phyloP scores from a whole-genome alignment of 2,113 vertebrate genomes.

The Callaeas wilsoni region DNA sequence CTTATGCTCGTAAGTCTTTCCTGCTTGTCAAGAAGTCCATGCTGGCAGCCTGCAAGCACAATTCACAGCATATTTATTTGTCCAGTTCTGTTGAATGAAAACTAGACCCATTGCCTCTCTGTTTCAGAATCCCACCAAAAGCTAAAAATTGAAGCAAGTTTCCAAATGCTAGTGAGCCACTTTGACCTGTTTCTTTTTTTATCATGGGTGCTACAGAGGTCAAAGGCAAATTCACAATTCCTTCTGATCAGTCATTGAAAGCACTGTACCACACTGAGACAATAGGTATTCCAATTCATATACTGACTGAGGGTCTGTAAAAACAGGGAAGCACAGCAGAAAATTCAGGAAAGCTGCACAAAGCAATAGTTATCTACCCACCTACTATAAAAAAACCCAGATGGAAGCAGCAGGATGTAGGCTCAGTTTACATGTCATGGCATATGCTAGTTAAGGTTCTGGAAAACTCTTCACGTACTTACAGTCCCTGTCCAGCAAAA shows the following conservation, averaged over 20 bases:
- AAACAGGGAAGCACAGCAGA: not conserved
- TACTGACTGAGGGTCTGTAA: not conserved
- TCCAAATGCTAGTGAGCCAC: not conserved
- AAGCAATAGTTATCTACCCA: not conserved
- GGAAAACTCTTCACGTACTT: slow-evolving; percentile 1
- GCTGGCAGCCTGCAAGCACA: not conserved
- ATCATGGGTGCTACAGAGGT: not conserved
- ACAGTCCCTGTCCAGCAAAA: not conserved
- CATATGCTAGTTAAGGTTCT: not conserved
- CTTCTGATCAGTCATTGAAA: not conserved
- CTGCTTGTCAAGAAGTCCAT: not conserved
- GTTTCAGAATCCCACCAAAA: not conserved
- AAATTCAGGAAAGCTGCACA: not conserved
- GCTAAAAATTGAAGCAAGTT: not conserved
- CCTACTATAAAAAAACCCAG: not conserved
- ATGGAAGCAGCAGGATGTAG: not conserved
- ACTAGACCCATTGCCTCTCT: not conserved
- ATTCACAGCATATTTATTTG: not conserved
- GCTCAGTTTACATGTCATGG: not conserved
- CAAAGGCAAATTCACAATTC: not conserved
- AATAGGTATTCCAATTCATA: not conserved
- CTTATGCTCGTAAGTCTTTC: not conserved
- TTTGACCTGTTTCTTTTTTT: not conserved
- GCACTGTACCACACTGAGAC: not conserved
- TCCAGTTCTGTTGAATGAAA: not conserved